phyloP scores from a whole-genome alignment of 2,888 invertebrate species.

The Coremacera marginata region DNA sequence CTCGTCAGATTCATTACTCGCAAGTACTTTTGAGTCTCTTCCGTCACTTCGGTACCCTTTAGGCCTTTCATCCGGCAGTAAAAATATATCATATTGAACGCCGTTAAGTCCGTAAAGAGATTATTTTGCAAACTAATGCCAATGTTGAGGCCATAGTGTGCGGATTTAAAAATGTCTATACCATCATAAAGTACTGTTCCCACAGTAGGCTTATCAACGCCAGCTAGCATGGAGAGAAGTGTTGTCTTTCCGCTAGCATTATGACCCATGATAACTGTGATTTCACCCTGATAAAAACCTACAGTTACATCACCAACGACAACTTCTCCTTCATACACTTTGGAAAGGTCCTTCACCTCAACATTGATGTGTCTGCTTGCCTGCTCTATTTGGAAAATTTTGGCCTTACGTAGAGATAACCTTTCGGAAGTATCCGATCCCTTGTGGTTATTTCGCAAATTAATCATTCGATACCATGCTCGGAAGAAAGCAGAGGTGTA shows the following conservation, averaged over 20 bases:
- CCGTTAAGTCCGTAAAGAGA: slow-evolving; percentile 75
- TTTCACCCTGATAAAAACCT: slow-evolving; percentile 80
- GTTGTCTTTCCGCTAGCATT: slow-evolving; percentile 86
- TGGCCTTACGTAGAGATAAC: slow-evolving; percentile 35
- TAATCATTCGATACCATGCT: neutral
- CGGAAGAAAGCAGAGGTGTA: no score
- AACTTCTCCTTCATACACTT: slow-evolving; percentile 79
- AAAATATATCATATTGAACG: slow-evolving; percentile 84
- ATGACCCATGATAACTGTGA: slow-evolving; percentile 79
- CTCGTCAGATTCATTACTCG: slow-evolving; percentile 74
- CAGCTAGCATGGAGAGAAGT: slow-evolving; percentile 90
- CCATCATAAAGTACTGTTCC: slow-evolving; percentile 78
- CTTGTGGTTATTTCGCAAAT: neutral
- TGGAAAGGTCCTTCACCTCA: slow-evolving; percentile 70
- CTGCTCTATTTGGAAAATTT: slow-evolving; percentile 71
- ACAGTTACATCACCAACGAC: slow-evolving; percentile 76
- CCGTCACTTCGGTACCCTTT: slow-evolving; percentile 67
- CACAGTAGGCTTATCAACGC: slow-evolving; percentile 74
- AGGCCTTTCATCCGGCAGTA: slow-evolving; percentile 80
- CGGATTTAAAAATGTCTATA: slow-evolving; percentile 72
- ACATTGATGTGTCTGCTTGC: slow-evolving; percentile 68
- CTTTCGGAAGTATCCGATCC: neutral
- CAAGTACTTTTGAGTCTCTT: slow-evolving; percentile 75
- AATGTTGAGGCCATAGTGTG: slow-evolving; percentile 76
- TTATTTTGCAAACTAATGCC: slow-evolving; percentile 85